Evolutionary conservation across 2,888 invertebrate genomes (phyloP), one percentile per base, ranked within the genome.

Genomic region (Leptarthrus brevirostris): DNA sequence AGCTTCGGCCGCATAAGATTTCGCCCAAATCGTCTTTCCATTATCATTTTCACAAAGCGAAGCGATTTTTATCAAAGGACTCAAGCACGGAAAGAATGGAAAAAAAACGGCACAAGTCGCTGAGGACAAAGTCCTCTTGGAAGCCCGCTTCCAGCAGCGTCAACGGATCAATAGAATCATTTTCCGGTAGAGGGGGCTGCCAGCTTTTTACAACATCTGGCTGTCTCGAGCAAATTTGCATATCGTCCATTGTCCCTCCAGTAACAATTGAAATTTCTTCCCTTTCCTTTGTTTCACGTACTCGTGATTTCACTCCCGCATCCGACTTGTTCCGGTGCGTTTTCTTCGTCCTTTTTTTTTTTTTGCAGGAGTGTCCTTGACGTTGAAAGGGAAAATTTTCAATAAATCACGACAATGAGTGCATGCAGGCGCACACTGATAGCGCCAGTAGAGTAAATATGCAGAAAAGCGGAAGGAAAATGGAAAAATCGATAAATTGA

Each of bases 371-470:
- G 26, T 64, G 73, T 66, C 73, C 73, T 73, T 73, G 73, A 73
- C 66, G 73, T 73, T 64, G 73, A 73, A 73, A 73, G 73, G 73
- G 73, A 73, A 73, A 73, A 73, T 73, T 73, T 61, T 66, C 64
- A 49, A 52, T 64, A 73, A 61, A 73, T 73, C 61, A 22, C 24
- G 36, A 8, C 40, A 20, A 54, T 18, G 24, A 24, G 24, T 70
- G 70, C 70, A 69, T 49, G 52, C 69, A 49, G 20, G 52, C 69
- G 52, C 49, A 69, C 44, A 34, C 10, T 30, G 12, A 53, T 16
- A 24, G 8, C 22, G 22, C 12, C 16, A 36, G 18, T 40, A n/a
- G 61, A 6, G 34, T 16, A 30, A 24, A 44, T 12, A 24, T 64
- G 24, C 47, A 64, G 64, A 47, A 64, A 47, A 22, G 14, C 47